Base-by-base conservation (phyloP, 2,888 invertebrate genomes). In the Agonopterix subpropinquella region DNA sequence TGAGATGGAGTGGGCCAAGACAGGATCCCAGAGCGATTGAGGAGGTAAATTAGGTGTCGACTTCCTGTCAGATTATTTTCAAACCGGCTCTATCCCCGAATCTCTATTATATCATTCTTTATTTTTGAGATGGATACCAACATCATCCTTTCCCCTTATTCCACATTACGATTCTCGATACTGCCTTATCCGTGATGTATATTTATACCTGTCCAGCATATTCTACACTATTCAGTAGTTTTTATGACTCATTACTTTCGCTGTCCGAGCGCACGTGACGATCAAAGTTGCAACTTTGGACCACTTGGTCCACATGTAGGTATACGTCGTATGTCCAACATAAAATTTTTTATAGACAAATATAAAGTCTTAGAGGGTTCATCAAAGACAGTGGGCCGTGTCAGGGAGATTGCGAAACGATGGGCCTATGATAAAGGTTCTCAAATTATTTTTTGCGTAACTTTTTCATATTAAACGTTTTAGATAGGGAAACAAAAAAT, bases 181-280 rank as follows among this genome's bases (percentile, higher is more conserved):
- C n/a, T 39, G 11, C 10, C 11, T n/a, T 39, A 39, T 28, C 28
- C 28, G 28, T 7, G 28, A 28, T 28, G 28, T 28, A 28, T 28
- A 28, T 28, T 28, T 28, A 28, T 28, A 28, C 28, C 5, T 28
- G 28, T 28, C 28, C 28, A 5, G 28, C 28, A 5, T 28, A 36
- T 36, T 36, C 43, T 13, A 43, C 43, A 74, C 75, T 73, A 76
- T 62, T 72, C 77, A 73, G 73, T 73, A 70, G 72, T 72, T 39
- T 84, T 85, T 82, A 84, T 79, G 84, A 83, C 70, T 78, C 77
- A 80, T 81, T 82, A 80, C 77, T 77, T 80, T 77, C 73, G 79
- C 82, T 86, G 86, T 80, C 84, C 68, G 64, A 59, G 64, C 62
- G 65, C 43, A 71, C 74, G 74, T 75, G 77, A 67, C 75, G 73